Evolutionary conservation across 2,113 vertebrate genomes (phyloP).

Genomic region (Spizaetus ornatus): DNA sequence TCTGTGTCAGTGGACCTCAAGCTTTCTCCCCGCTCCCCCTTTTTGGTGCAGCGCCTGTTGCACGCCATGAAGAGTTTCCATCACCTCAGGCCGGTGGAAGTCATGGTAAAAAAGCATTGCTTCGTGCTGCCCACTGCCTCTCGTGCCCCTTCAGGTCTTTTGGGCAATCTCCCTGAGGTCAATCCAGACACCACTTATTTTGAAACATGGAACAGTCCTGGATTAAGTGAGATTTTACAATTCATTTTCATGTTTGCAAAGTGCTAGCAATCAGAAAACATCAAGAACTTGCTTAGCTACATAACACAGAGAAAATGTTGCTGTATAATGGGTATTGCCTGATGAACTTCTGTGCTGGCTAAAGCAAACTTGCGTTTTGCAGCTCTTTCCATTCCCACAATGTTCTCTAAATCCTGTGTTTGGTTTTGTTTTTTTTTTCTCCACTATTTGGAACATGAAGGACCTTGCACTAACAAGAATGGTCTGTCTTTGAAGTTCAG

Average conservation of each 20-base stretch:
- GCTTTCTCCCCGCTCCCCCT: not conserved
- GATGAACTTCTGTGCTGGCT: not conserved
- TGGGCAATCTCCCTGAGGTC: not conserved
- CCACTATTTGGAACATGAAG: not conserved
- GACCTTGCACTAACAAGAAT: not conserved
- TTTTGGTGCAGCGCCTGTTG: not conserved
- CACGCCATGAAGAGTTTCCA: not conserved
- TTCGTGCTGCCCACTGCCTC: not conserved
- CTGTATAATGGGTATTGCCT: not conserved
- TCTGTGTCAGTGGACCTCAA: not conserved
- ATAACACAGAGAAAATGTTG: not conserved
- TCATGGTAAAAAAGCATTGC: not conserved
- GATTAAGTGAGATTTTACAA: not conserved
- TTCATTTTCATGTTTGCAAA: not conserved
- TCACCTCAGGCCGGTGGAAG: not conserved
- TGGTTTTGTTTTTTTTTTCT: not conserved
- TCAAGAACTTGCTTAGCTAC: not conserved
- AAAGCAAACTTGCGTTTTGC: not conserved
- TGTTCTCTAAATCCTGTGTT: not conserved
- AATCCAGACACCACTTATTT: not conserved
- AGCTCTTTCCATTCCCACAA: not conserved
- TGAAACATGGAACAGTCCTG: not conserved
- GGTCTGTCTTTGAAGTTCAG: not conserved
- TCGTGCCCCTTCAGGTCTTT: not conserved
- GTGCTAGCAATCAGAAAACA: not conserved